A percentile compares a stretch with the other conserved stretches of the same genome.
Evolutionary conservation across 2,113 vertebrate genomes (phyloP).

Genomic region (Xerus inauris): DNA sequence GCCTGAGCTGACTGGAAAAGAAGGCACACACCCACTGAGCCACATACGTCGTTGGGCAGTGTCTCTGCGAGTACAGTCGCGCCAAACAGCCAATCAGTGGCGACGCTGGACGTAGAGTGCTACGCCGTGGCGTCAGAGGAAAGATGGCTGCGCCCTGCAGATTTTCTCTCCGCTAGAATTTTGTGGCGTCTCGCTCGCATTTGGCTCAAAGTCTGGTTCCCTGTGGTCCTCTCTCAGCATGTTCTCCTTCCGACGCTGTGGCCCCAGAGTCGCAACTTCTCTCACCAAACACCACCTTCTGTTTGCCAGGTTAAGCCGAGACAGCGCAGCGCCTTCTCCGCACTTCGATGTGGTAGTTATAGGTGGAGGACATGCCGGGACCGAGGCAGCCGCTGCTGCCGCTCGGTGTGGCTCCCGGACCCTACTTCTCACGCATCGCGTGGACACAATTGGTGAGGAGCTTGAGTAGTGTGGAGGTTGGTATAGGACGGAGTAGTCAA

Average conservation of each 20-base stretch:
- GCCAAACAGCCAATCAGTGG: constrained; percentile 25
- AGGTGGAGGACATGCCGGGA: constrained; percentile 95
- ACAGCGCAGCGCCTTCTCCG: neutral
- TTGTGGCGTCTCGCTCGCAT: rapidly evolving
- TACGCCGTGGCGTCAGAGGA: neutral
- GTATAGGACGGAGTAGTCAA: too few relatives aligned
- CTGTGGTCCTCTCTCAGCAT: constrained; percentile 32
- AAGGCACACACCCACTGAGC: rapidly evolving
- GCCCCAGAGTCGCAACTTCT: neutral
- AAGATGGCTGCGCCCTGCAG: constrained; percentile 58
- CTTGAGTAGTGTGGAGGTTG: neutral
- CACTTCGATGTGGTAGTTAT: constrained; percentile 93
- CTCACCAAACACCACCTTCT: neutral
- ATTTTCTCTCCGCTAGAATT: rapidly evolving
- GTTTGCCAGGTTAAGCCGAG: neutral
- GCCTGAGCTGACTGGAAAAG: rapidly evolving
- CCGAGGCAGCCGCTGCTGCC: constrained; percentile 93
- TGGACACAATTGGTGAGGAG: constrained; percentile 90
- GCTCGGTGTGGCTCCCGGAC: constrained; percentile 92
- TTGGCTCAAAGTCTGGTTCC: too few relatives aligned
- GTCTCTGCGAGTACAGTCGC: rapidly evolving
- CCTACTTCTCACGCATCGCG: constrained; percentile 93
- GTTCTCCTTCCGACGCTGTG: constrained; percentile 52
- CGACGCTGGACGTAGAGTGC: neutral
- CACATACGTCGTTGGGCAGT: rapidly evolving